A percentile compares a stretch with the other conserved stretches of the same genome.
phyloP scores from a whole-genome alignment of 2,888 invertebrate species.

The Lysandra bellargus region DNA sequence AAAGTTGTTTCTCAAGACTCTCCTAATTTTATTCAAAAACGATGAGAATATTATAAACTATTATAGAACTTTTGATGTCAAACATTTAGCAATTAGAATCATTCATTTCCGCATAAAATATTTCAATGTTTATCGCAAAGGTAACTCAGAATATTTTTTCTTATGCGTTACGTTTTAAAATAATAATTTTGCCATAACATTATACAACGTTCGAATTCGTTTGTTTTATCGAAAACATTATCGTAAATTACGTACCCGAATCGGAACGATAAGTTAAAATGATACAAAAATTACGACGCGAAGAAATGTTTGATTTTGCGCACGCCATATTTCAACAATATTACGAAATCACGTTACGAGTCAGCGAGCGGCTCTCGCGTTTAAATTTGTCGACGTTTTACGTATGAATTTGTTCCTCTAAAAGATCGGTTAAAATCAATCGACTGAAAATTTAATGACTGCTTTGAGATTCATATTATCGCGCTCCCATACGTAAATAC shows the following conservation, averaged over 20 bases:
- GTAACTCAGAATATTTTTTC: too few relatives aligned
- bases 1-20: not conserved
- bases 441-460: conserved; percentile 76
- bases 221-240: conserved; percentile 6
- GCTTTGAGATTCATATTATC: conserved; percentile 57
- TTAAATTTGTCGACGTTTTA: conserved; percentile 40
- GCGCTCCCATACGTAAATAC: conserved; percentile 53
- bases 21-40: not conserved
- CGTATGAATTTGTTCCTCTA: conserved; percentile 39
- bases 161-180: not conserved
- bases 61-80: too few relatives aligned
- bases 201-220: not conserved
- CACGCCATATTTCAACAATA: conserved; percentile 36
- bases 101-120: not conserved
- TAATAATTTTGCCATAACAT: not conserved
- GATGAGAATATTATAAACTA: too few relatives aligned
- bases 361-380: conserved; percentile 33
- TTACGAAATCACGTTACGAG: conserved; percentile 35
- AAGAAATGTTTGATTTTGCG: conserved; percentile 34
- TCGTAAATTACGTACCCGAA: conserved; percentile 16
- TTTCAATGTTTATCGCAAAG: not conserved
- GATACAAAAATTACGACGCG: conserved; percentile 35
- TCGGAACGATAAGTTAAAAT: conserved; percentile 19
- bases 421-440: conserved; percentile 44
- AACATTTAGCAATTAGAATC: too few relatives aligned